Percentiles rank a stretch among this genome's conserved stretches.
Evolutionary conservation across 1,140 invertebrate species (phyloP).

Genomic region (Magallana gigas): DNA sequence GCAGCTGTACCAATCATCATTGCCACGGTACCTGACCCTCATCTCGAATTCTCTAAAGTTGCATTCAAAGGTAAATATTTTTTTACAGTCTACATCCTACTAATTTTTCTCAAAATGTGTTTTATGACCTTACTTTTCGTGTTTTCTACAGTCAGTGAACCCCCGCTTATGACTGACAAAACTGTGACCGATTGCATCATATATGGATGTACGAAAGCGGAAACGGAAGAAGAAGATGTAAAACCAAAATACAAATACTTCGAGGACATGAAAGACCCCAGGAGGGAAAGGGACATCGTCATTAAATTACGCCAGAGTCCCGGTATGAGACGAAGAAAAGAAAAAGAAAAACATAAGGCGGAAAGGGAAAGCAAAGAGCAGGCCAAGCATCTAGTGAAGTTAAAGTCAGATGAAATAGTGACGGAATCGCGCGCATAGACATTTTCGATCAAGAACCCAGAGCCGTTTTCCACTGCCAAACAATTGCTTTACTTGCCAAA

Average conservation of each 20-base stretch:
- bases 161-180: slow-evolving; percentile 50
- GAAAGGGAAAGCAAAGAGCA: slow-evolving; percentile 29
- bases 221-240: slow-evolving; percentile 59
- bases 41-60: slow-evolving; percentile 71
- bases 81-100: not conserved
- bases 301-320: slow-evolving; percentile 70
- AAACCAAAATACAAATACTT: slow-evolving; percentile 72
- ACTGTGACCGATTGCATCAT: slow-evolving; percentile 59
- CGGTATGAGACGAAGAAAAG: slow-evolving; percentile 52
- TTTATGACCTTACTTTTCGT: not conserved
- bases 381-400: slow-evolving; percentile 36
- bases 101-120: not conserved
- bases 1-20: slow-evolving; percentile 75
- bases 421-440: slow-evolving; percentile 47
- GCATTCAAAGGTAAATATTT: slow-evolving; percentile 69
- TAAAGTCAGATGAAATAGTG: slow-evolving; percentile 51
- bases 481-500: slow-evolving; percentile 31
- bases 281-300: slow-evolving; percentile 66
- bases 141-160: slow-evolving; percentile 33
- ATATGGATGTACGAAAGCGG: slow-evolving; percentile 53
- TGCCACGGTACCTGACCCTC: slow-evolving; percentile 72
- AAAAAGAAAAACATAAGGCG: slow-evolving; percentile 53
- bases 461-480: slow-evolving; percentile 14
- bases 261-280: slow-evolving; percentile 66
- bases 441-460: not conserved